These are phyloP conservation scores for Geophilus truncorum DNA, from an alignment of 2,888 invertebrate species.

Conservation along the genomic window DNA sequence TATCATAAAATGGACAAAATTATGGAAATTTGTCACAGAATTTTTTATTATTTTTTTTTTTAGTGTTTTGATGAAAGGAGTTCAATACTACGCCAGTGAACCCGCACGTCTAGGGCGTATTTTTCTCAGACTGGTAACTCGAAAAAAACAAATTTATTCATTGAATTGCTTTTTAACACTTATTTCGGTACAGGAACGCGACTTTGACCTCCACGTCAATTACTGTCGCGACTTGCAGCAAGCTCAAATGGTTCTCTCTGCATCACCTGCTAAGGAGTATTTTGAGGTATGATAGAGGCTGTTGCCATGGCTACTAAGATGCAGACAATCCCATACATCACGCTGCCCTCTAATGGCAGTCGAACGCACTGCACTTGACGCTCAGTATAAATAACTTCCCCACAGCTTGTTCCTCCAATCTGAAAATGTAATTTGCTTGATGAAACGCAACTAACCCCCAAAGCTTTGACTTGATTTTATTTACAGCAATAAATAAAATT, in stretches of 20 bases:
- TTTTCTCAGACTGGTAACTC: constrained; percentile 68
- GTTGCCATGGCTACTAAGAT: neutral
- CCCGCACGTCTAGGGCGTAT: constrained; percentile 83
- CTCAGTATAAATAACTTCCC: too few species aligned
- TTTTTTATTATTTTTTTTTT: constrained; percentile 40
- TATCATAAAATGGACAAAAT: too few species aligned
- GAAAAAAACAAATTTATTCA: neutral
- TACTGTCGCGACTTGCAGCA: constrained; percentile 81
- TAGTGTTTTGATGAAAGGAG: constrained; percentile 84
- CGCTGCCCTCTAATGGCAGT: neutral
- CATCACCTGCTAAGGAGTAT: constrained; percentile 61
- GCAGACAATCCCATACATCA: neutral
- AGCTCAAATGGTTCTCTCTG: constrained; percentile 70
- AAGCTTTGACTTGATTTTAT: too few species aligned
- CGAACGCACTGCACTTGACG: neutral
- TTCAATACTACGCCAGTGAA: constrained; percentile 86
- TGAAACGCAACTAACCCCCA: too few species aligned
- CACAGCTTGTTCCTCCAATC: too few species aligned
- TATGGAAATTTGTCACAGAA: neutral
- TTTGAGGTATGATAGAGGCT: constrained; percentile 64
- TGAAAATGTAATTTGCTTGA: too few species aligned
- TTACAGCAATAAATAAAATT: too few species aligned
- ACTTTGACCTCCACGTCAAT: constrained; percentile 88
- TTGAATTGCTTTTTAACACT: neutral
- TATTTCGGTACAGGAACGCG: constrained; percentile 61